Conservation (phyloP, 2,797 vertebrate species). For the Australoheros facetus region DNA sequence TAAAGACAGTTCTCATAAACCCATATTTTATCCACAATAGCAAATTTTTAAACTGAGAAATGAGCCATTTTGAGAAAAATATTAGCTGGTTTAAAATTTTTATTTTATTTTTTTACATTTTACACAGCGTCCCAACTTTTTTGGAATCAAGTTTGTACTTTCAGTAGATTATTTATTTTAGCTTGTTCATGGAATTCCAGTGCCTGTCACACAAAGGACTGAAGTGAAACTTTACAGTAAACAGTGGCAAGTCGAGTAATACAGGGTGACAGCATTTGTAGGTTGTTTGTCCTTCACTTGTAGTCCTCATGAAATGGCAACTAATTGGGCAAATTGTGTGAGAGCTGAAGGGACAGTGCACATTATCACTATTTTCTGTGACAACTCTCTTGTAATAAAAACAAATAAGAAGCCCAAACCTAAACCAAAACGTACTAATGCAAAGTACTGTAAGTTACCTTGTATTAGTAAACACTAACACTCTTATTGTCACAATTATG, state of each 20-base stretch:
- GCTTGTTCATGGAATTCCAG: not conserved
- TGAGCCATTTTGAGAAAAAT: too few relatives aligned
- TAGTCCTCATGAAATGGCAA: not conserved
- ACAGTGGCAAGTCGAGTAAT: not conserved
- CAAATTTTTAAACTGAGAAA: not conserved
- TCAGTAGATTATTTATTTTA: not conserved
- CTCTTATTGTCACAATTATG: not conserved
- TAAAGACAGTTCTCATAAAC: too few relatives aligned
- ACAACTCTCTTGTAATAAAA: not conserved
- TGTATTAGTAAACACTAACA: conserved; percentile 34
- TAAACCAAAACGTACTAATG: conserved; percentile 1
- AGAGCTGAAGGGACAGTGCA: not conserved
- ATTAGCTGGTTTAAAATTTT: too few relatives aligned
- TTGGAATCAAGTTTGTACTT: not conserved
- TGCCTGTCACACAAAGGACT: not conserved
- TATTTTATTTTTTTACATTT: too few relatives aligned
- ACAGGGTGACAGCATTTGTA: not conserved
- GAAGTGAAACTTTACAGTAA: conserved; percentile 17
- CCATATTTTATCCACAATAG: not conserved
- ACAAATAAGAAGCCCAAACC: not conserved
- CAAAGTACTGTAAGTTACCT: not conserved
- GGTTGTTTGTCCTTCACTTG: not conserved
- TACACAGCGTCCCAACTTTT: not conserved
- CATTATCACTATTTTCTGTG: not conserved
- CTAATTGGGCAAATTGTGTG: not conserved